Evolutionary conservation across 1,140 invertebrate species (phyloP).

Genomic region (Mactra quadrangularis): DNA sequence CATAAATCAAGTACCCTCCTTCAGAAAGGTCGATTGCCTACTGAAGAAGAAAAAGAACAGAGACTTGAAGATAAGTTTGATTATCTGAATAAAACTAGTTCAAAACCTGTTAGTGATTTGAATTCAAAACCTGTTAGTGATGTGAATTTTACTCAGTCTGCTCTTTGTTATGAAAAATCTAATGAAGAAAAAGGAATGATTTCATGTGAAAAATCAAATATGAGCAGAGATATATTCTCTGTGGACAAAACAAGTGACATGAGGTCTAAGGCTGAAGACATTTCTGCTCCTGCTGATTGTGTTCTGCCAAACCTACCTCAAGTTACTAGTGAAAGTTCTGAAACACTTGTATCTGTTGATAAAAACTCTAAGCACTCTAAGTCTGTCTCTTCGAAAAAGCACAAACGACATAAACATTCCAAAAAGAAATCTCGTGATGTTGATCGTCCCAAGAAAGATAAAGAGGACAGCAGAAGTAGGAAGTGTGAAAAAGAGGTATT

Average conservation of each 20-base stretch:
- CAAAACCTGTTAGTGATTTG: conserved; percentile 28
- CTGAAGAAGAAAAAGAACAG: conserved; percentile 63
- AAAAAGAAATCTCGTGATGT: too few species aligned
- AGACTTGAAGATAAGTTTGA: conserved; percentile 64
- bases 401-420: too few species aligned
- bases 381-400: not conserved
- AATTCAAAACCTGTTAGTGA: conserved; percentile 36
- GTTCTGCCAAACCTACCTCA: too few species aligned
- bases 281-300: too few species aligned
- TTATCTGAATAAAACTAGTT: conserved; percentile 47
- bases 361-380: not conserved
- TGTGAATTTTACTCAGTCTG: not conserved
- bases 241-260: not conserved
- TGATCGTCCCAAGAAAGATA: too few species aligned
- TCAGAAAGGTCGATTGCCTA: conserved; percentile 59
- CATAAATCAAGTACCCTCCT: conserved; percentile 58
- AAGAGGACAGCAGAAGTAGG: too few species aligned
- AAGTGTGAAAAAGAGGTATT: not conserved
- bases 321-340: not conserved
- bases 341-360: not conserved
- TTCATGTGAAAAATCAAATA: not conserved
- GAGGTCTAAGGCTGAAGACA: too few species aligned
- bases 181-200: conserved; percentile 2
- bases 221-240: not conserved
- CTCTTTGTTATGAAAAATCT: not conserved